Percentiles rank a stretch among this genome's conserved stretches.
Conservation (phyloP, 2,113 vertebrate species). For the Laticauda colubrina region DNA sequence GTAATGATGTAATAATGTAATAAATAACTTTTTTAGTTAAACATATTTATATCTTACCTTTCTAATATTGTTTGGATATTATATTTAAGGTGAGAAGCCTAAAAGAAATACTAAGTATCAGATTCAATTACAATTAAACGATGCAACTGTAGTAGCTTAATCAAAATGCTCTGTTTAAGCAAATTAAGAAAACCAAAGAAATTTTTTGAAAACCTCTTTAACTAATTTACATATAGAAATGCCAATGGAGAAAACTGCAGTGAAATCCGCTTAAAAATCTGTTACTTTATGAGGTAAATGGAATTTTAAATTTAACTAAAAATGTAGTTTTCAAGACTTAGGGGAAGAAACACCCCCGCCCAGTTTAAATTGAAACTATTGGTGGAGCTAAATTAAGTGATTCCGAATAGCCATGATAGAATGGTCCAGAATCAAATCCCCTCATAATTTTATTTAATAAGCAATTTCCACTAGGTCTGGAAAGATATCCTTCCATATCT, state of each 20-base stretch:
- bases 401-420: not conserved
- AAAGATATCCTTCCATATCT: not conserved
- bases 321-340: slow-evolving; percentile 12
- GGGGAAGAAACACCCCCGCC: not conserved
- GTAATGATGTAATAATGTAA: not conserved
- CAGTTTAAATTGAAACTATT: not conserved
- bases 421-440: not conserved
- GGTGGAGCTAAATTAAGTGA: no score
- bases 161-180: not conserved
- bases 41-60: not conserved
- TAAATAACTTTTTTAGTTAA: not conserved
- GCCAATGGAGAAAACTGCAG: slow-evolving; percentile 75
- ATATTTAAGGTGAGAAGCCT: not conserved
- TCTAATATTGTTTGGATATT: not conserved
- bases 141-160: not conserved
- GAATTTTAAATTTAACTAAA: slow-evolving; percentile 21
- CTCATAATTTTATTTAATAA: not conserved
- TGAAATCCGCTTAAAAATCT: slow-evolving; percentile 88
- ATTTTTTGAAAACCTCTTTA: slow-evolving; percentile 70
- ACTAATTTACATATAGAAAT: slow-evolving; percentile 82
- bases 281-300: slow-evolving; percentile 93
- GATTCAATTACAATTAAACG: not conserved
- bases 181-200: not conserved
- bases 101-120: not conserved
- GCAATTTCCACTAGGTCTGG: not conserved